Base-by-base conservation (phyloP, 2,888 invertebrate species). In the Vanessa cardui region DNA sequence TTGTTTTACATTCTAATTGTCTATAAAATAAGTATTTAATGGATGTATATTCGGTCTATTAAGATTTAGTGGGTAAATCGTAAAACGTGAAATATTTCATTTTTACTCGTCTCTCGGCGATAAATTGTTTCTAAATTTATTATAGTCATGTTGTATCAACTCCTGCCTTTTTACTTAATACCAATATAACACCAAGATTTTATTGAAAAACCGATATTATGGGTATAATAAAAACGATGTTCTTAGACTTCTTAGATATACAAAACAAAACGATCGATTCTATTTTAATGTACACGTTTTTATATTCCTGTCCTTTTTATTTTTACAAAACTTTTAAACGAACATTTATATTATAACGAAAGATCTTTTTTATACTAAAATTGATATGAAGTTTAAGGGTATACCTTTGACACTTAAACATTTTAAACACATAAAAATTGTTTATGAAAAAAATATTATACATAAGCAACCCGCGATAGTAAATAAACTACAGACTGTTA, bases 181-280 rank as follows among this genome's bases (percentile, higher is more conserved):
- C 73, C 70, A 77, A 76, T 81, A 78, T 79, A 83, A 82, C 79
- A 83, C 77, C 74, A 79, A 79, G 73, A 75, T 84, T 85, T 85
- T 88, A 88, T 88, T 83, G 83, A 80, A 85, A 68, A 87, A 83
- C 80, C 83, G 76, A 83, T 86, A 83, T 86, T 85, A 87, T 81
- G 78, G 79, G 77, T 76, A 77, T 82, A 83, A 79, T 89, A 84
- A 88, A 89, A 85, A 76, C 77, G 80, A 80, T 79, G 83, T 84
- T 79, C 79, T 63, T 67, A 66, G 75, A 75, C 78, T 72, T 74
- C 76, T 80, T 73, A 85, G 79, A 85, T 86, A 86, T 77, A 82
- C 69, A 70, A 70, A 79, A 78, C 79, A 76, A 79, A 75, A 76
- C 77, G 80, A 78, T 78, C 74, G 70, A 72, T 77, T 78, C 80